Conservation (phyloP, 2,888 invertebrate genomes). For the Embidobia sp. region DNA sequence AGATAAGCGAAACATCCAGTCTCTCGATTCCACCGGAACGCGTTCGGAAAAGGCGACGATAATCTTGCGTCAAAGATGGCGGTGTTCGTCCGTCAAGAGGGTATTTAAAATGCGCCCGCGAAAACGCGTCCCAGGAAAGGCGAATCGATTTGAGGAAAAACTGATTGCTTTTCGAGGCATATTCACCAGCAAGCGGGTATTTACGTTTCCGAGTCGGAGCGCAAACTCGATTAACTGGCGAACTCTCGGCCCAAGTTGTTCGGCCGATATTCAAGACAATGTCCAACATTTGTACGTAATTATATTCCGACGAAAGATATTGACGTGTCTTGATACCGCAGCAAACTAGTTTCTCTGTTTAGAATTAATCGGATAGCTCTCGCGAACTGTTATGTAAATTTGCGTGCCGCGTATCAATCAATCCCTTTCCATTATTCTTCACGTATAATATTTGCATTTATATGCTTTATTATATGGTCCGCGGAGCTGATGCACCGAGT, state of each 20-base stretch:
- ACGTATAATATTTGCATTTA: conserved; percentile 42
- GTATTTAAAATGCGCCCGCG: too few species aligned
- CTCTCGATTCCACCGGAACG: too few species aligned
- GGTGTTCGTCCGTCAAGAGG: too few species aligned
- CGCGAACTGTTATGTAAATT: conserved; percentile 32
- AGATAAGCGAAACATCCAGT: too few species aligned
- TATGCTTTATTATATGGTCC: conserved; percentile 40
- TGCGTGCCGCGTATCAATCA: conserved; percentile 10
- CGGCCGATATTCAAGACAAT: conserved; percentile 15
- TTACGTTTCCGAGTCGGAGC: too few species aligned
- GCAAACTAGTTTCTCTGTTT: conserved; percentile 40
- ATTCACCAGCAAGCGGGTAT: too few species aligned
- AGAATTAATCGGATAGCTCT: conserved; percentile 12
- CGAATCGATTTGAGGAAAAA: too few species aligned
- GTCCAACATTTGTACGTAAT: conserved; percentile 33
- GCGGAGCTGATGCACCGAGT: conserved; percentile 13
- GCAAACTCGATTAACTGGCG: too few species aligned
- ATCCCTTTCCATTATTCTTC: conserved; percentile 46
- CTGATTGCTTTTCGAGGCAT: too few species aligned
- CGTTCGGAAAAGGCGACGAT: too few species aligned
- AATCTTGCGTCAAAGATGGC: too few species aligned
- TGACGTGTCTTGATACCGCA: conserved; percentile 27
- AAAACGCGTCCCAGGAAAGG: too few species aligned
- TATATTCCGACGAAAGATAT: conserved; percentile 18
- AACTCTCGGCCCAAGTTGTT: conserved; percentile 11